These are phyloP conservation scores for Amblyjoppa fuscipennis DNA, from an alignment of 2,888 invertebrate genomes.

Conservation along the genomic window DNA sequence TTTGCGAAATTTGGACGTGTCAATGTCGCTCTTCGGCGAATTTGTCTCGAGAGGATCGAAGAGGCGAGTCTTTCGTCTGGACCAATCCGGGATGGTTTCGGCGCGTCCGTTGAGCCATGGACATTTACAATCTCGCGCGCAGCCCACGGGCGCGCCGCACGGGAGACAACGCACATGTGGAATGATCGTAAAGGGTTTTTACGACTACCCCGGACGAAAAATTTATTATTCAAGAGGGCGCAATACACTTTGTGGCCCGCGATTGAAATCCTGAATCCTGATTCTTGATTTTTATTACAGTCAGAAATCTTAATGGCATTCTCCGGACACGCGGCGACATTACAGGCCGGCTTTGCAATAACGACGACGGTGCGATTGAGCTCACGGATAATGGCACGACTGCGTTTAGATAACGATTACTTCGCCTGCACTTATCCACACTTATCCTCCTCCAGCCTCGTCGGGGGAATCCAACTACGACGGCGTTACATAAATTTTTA, in stretches of 20 bases:
- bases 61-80: conserved; percentile 23
- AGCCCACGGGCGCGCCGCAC: background rate
- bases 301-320: background rate
- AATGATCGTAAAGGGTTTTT: conserved; percentile 27
- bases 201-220: background rate
- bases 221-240: conserved; percentile 3
- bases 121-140: conserved; percentile 27
- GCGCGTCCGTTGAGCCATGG: background rate
- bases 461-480: conserved; percentile 1
- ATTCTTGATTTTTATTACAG: background rate
- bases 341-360: background rate
- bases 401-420: conserved; percentile 7
- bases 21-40: conserved; percentile 23
- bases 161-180: background rate
- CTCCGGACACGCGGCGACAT: background rate
- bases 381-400: conserved; percentile 2
- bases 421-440: conserved; percentile 7
- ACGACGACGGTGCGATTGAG: background rate
- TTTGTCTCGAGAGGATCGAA: background rate
- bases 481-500: conserved; percentile 30
- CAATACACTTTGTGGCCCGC: background rate
- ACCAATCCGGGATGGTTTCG: conserved; percentile 11
- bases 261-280: background rate
- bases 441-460: background rate
- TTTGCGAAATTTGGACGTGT: conserved; percentile 25